Base-by-base conservation (phyloP, 2,113 vertebrate species). In the Ramphastos sulfuratus region DNA sequence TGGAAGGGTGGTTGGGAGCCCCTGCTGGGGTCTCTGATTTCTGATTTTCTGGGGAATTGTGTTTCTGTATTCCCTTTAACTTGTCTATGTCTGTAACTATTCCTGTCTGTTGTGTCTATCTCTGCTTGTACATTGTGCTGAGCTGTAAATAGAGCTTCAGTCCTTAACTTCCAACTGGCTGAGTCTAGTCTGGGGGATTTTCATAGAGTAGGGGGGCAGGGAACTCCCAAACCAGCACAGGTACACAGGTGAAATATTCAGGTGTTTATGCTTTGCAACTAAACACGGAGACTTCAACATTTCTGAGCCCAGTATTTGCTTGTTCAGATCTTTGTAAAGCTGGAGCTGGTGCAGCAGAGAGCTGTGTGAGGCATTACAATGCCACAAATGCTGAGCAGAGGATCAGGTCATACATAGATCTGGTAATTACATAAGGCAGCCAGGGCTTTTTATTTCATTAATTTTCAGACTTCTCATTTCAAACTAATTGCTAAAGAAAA, bases 401-500 rank as follows among this genome's bases (percentile, higher is more conserved):
- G 87, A 39, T 44, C n/a, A 33, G 56, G 60, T 66, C 60, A 17
- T 63, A 48, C 10, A 3, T 9, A 76, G 55, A 88, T 65, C 69
- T 78, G 4, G 48, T 42, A 56, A 28, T 77, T 90, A 63, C 7
- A 33, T 52, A 27, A 82, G 10, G n/a, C 24, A 20, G 6, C 20
- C 21, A 44, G 15, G 8, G 8, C 6, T 10, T 28, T 28, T 17
- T 8, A 15, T 25, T 76, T 46, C 18, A 15, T 55, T 42, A 14
- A 66, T 35, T 54, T 6, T 39, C 39, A 73, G 28, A 31, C 30
- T 67, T 80, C 25, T 79, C 9, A 48, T 71, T 91, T 77, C 56
- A 69, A 81, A 82, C 18, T 50, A 73, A 80, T 74, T 77, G 31
- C 52, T 87, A 48, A 80, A 73, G 66, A 71, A 92, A 92, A 63